phyloP scores from a whole-genome alignment of 30 jellyfish, hydroid and myxozoan genomes.

The Pelagia noctiluca region DNA sequence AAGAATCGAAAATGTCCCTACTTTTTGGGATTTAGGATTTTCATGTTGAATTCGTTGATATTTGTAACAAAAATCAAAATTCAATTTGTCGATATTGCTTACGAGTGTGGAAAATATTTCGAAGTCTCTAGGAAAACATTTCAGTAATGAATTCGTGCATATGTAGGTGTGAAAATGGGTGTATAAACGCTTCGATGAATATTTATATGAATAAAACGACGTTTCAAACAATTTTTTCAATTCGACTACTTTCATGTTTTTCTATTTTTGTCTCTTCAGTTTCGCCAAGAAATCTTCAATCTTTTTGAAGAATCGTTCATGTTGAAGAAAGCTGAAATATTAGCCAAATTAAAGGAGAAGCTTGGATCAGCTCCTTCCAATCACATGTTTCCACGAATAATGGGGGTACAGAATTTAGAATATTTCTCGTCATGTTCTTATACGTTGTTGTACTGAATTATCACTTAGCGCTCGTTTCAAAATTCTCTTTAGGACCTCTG shows the following conservation, averaged over 20 bases:
- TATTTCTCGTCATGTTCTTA: background rate
- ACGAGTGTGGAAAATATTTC: no score
- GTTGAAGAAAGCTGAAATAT: constrained; percentile 54
- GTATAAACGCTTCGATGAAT: no score
- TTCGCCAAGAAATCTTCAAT: constrained; percentile 62
- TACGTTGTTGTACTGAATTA: background rate
- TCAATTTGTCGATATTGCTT: no score
- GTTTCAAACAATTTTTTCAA: no score
- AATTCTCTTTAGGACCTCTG: background rate
- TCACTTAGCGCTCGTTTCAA: background rate
- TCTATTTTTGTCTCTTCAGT: constrained; percentile 27
- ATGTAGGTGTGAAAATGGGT: no score
- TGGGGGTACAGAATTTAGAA: constrained; percentile 48
- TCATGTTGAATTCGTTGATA: no score
- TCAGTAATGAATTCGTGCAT: no score
- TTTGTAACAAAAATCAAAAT: no score
- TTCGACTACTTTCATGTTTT: background rate
- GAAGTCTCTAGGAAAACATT: no score
- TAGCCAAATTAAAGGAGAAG: constrained; percentile 30
- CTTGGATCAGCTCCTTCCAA: constrained; percentile 57
- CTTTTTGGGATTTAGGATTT: no score
- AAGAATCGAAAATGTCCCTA: no score
- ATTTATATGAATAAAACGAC: no score
- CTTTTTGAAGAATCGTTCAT: constrained; percentile 65
- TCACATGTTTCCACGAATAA: constrained; percentile 66